These are phyloP conservation scores for Ridgeia piscesae DNA, from an alignment of 1,140 invertebrate species.

Conservation along the genomic window DNA sequence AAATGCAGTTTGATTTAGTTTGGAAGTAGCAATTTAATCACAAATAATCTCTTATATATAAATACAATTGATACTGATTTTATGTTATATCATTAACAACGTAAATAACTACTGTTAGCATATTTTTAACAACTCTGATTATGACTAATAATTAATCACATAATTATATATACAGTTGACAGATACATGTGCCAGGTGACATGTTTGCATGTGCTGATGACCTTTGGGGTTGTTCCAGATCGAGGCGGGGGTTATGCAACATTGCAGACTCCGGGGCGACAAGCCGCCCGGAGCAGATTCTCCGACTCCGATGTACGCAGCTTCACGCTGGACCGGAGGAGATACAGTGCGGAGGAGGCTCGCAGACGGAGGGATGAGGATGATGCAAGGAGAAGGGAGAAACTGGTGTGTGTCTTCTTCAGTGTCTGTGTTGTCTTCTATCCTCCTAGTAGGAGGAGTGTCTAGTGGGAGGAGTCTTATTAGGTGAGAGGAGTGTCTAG, in stretches of 20 bases:
- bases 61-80: no score
- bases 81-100: no score
- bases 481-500: no score
- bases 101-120: no score
- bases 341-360: constrained; percentile 22
- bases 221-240: background rate
- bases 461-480: no score
- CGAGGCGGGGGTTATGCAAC: background rate
- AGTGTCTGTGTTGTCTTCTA: no score
- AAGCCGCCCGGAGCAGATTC: background rate
- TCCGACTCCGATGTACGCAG: background rate
- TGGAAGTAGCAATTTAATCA: background rate
- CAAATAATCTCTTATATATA: no score
- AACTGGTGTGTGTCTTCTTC: constrained; percentile 38
- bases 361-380: constrained; percentile 47
- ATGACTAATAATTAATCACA: background rate
- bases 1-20: background rate
- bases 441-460: no score
- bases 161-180: background rate
- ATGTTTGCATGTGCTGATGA: background rate
- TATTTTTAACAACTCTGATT: background rate
- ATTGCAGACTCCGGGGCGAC: background rate
- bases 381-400: constrained; percentile 46
- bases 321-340: background rate
- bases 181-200: background rate